Conservation (phyloP, 2,888 invertebrate species). For the Chloromyia formosa region DNA sequence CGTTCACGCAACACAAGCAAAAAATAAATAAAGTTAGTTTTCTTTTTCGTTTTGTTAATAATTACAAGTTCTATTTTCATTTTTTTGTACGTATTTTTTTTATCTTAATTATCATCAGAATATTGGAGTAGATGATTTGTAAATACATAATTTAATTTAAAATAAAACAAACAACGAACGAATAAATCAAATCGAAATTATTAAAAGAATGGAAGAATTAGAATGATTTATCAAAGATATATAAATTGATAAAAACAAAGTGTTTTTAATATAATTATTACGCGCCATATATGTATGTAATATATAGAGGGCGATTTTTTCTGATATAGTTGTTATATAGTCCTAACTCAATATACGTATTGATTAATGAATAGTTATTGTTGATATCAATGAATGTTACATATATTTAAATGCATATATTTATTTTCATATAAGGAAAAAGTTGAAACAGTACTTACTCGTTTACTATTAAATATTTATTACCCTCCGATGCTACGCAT, state of each 20-base stretch:
- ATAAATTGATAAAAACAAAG: too few species aligned
- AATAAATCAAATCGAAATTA: too few species aligned
- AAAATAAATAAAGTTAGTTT: not conserved
- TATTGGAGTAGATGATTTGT: not conserved
- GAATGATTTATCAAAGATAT: too few species aligned
- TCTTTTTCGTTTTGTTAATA: constrained; percentile 8
- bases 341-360: too few species aligned
- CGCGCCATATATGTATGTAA: too few species aligned
- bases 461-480: constrained; percentile 87
- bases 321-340: too few species aligned
- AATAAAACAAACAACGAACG: too few species aligned
- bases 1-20: constrained; percentile 26
- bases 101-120: not conserved
- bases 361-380: too few species aligned
- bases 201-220: too few species aligned
- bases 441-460: constrained; percentile 74
- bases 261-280: too few species aligned
- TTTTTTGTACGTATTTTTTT: not conserved
- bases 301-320: too few species aligned
- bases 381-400: too few species aligned
- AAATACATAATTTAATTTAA: not conserved
- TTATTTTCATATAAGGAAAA: constrained; percentile 42
- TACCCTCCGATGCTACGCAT: constrained; percentile 84
- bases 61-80: not conserved
- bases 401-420: constrained; percentile 1